Conservation (phyloP, 2,888 invertebrate genomes). For the Cyaniris semiargus region DNA sequence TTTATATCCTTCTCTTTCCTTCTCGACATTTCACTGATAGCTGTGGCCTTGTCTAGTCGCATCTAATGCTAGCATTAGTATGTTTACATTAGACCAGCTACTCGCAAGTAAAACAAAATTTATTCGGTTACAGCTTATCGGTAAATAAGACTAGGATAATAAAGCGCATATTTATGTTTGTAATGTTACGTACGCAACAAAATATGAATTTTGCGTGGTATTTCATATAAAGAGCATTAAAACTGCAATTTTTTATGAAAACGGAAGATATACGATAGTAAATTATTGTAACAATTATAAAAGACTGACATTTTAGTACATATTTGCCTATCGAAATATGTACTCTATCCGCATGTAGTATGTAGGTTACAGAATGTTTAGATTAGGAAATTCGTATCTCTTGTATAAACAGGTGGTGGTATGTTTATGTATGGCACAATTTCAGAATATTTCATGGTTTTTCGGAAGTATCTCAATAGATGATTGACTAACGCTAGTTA, state of each 20-base stretch:
- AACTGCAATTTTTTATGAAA: background rate
- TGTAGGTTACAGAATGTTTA: constrained; percentile 41
- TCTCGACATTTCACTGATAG: constrained; percentile 80
- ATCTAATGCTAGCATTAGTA: constrained; percentile 79
- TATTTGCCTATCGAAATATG: background rate
- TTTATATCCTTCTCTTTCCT: constrained; percentile 76
- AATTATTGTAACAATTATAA: background rate
- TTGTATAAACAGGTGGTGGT: constrained; percentile 60
- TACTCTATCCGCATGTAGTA: constrained; percentile 31
- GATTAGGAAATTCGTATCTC: constrained; percentile 41
- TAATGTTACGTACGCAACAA: background rate
- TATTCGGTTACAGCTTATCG: background rate
- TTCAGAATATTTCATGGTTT: constrained; percentile 10
- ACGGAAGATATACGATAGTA: background rate
- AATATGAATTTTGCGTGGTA: background rate
- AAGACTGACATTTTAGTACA: background rate
- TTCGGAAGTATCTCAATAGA: constrained; percentile 34
- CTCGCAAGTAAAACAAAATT: constrained; percentile 49
- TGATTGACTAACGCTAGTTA: background rate
- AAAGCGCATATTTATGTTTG: background rate
- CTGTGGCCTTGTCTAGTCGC: constrained; percentile 81
- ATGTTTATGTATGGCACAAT: constrained; percentile 36
- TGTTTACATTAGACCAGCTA: constrained; percentile 55
- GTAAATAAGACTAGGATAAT: background rate
- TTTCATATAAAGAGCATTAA: background rate